Conservation (phyloP, 2,888 invertebrate species). For the Chymomyza caudatula region DNA sequence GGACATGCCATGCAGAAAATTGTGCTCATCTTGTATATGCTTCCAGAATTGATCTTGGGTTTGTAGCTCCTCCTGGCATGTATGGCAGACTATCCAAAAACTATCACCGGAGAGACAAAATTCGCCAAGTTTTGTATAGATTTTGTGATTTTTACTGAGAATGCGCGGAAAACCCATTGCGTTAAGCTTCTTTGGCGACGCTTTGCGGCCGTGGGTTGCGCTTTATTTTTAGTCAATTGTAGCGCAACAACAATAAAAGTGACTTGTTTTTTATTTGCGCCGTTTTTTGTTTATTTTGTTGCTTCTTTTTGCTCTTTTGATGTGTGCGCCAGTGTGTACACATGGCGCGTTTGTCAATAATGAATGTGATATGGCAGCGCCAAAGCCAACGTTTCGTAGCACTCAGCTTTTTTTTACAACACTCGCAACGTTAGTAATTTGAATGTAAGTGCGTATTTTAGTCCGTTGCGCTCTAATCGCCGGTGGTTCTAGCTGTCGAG, state of each 20-base stretch:
- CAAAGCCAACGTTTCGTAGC: neutral
- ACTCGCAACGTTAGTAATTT: too few relatives aligned
- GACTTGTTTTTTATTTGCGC: constrained; percentile 9
- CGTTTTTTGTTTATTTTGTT: constrained; percentile 22
- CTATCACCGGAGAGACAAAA: constrained; percentile 74
- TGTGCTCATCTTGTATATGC: constrained; percentile 75
- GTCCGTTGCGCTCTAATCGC: too few relatives aligned
- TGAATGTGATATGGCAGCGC: neutral
- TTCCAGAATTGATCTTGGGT: constrained; percentile 76
- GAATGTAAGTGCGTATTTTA: too few relatives aligned
- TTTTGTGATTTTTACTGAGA: constrained; percentile 74
- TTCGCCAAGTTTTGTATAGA: constrained; percentile 74
- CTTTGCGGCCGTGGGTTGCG: constrained; percentile 34
- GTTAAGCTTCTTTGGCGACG: constrained; percentile 29
- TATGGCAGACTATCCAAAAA: constrained; percentile 74
- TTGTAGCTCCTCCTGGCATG: constrained; percentile 73
- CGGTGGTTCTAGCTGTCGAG: too few relatives aligned
- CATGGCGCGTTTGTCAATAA: neutral
- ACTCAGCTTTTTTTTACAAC: neutral
- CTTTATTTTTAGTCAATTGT: constrained; percentile 42
- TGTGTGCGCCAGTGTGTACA: neutral
- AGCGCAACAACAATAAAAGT: neutral
- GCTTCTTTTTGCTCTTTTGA: neutral
- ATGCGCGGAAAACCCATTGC: constrained; percentile 76
- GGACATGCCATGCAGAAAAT: constrained; percentile 70